Evolutionary conservation across 2,797 vertebrate genomes (phyloP), one percentile per base, ranked within the genome.

Genomic region (Heteromormyrus szaboi): DNA sequence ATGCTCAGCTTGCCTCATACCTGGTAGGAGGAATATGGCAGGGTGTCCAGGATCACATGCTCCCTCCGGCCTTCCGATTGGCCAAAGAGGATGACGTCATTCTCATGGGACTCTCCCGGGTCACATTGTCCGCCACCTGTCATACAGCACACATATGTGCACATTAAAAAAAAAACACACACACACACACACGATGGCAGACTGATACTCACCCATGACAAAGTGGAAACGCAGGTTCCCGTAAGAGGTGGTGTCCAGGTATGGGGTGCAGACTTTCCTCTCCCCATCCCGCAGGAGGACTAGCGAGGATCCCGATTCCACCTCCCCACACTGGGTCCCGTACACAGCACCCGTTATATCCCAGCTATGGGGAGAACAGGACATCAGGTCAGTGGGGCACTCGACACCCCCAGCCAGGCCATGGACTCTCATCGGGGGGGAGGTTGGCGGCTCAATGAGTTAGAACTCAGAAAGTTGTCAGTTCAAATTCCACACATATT

Each of bases 181-280:
- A 50, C 44, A 54, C 54, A 62, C 33, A 46, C 86, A 62, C 4
- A 87, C 56, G 6, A 22, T 0, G 19, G 54, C 54, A 59, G 2
- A 59, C 54, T n/a, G 54, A 22, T n/a, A 65, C n/a, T 48, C 44
- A 84, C 97, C 98, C 98, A 99, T 98, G 88, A 95, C 95, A 54
- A 99, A 98, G 95, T 98, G 95, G 95, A 99, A 98, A 46, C 99
- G 96, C 76, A 99, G 96, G 95, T 99, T 99, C 89, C 98, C 98
- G 11, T 97, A 98, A 50, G 96, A 95, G 0, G 97, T 99, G 86
- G 97, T 97, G 92, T 99, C 98, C 92, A 99, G 95, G 92, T 97
- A 98, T 0, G 98, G 98, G 33, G 98, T 99, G 89, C 99, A 99
- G 89, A 98, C 91, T 92, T 96, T 97, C 91, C 99, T 97, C 90